Percentiles rank a stretch among this genome's conserved stretches.
Conservation (phyloP, 30 jellyfish, hydroid and myxozoan species). For the Aurelia sp. region DNA sequence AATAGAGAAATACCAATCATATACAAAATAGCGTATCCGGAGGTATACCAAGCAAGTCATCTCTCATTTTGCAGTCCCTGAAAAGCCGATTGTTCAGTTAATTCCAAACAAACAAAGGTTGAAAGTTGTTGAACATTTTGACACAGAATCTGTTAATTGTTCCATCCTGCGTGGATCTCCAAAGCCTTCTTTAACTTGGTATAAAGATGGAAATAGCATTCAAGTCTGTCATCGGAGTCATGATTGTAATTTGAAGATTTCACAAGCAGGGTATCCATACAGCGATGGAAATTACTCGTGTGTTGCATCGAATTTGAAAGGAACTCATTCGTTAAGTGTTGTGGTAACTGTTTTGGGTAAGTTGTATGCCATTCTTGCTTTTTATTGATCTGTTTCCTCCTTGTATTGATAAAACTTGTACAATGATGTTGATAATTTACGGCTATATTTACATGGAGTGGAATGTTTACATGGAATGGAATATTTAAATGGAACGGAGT, state of each 20-base stretch:
- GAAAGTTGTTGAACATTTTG: constrained; percentile 8
- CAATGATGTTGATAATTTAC: no score
- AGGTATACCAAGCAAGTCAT: no score
- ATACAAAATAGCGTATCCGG: no score
- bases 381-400: background rate
- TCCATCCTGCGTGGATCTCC: constrained; percentile 48
- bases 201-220: constrained; percentile 13
- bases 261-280: constrained; percentile 17
- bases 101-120: background rate
- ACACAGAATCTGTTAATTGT: constrained; percentile 4
- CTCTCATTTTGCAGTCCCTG: constrained; percentile 23
- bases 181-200: constrained; percentile 61
- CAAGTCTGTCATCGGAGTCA: constrained; percentile 6
- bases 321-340: constrained; percentile 8
- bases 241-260: constrained; percentile 10
- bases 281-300: constrained; percentile 40
- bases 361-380: background rate
- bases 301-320: constrained; percentile 47
- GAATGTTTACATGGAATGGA: no score
- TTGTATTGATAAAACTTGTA: no score
- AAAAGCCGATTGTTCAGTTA: constrained; percentile 9
- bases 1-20: no score
- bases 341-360: constrained; percentile 5
- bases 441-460: no score
- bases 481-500: no score